Percentiles rank a stretch among this genome's conserved stretches.
Conservation (phyloP, 2,888 invertebrate species). For the Steinernema scapterisci region DNA sequence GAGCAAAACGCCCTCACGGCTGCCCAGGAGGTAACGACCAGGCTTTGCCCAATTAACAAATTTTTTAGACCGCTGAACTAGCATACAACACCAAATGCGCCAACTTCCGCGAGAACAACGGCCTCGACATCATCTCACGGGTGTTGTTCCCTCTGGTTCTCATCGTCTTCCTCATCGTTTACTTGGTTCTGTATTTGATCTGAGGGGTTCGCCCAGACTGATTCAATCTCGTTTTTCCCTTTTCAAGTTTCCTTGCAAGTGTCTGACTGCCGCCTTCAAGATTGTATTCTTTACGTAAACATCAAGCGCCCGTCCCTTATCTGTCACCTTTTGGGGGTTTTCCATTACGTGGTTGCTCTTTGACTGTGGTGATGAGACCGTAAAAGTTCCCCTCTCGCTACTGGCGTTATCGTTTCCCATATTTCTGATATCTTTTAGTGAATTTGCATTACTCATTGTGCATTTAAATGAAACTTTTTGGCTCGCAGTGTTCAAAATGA, state of each 20-base stretch:
- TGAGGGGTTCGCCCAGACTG: conserved; percentile 18
- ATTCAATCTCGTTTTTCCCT: background rate
- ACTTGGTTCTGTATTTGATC: conserved; percentile 54
- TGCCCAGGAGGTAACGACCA: conserved; percentile 27
- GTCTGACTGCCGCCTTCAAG: background rate
- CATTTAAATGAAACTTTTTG: too few species aligned
- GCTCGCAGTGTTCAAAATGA: too few species aligned
- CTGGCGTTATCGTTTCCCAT: too few species aligned
- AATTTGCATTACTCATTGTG: too few species aligned
- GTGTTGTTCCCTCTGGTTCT: conserved; percentile 61
- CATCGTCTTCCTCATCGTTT: conserved; percentile 55
- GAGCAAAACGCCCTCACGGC: background rate
- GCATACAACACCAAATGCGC: conserved; percentile 41
- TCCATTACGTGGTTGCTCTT: conserved; percentile 25
- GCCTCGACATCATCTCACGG: conserved; percentile 60
- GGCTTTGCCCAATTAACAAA: background rate
- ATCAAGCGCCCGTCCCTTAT: background rate
- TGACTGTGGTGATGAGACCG: background rate
- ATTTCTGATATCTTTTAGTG: too few species aligned
- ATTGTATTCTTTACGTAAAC: background rate
- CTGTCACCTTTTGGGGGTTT: conserved; percentile 8
- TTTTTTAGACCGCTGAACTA: conserved; percentile 13
- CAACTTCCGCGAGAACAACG: conserved; percentile 52
- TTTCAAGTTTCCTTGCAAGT: background rate
- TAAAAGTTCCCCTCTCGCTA: too few species aligned